Percentiles rank a stretch among this genome's conserved stretches.
phyloP scores from a whole-genome alignment of 2,888 invertebrate genomes.

The Abscondita cerata region DNA sequence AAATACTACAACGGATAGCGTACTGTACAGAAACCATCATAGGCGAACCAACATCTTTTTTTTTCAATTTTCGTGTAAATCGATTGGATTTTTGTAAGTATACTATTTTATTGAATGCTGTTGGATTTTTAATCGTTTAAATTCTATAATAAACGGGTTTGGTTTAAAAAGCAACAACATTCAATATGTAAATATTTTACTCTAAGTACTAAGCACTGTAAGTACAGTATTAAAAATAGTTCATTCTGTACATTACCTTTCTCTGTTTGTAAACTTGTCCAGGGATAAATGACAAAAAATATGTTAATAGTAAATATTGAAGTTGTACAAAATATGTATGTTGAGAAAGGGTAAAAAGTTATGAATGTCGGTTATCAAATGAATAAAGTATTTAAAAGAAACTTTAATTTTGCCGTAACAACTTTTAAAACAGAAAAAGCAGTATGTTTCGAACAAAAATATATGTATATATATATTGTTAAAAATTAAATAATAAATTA shows the following conservation, averaged over 20 bases:
- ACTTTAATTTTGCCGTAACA: slow-evolving; percentile 23
- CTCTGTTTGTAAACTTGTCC: slow-evolving; percentile 5
- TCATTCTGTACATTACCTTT: neutral
- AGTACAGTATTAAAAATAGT: neutral
- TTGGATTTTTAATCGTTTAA: too few species aligned
- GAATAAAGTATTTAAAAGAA: slow-evolving; percentile 18
- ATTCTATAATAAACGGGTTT: too few species aligned
- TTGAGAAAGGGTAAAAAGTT: slow-evolving; percentile 20
- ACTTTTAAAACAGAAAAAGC: slow-evolving; percentile 32
- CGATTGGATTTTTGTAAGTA: too few species aligned
- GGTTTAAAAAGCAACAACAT: too few species aligned
- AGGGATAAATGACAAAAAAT: slow-evolving; percentile 14
- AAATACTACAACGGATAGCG: too few species aligned
- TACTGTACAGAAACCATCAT: too few species aligned
- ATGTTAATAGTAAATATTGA: slow-evolving; percentile 25
- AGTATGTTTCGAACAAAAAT: slow-evolving; percentile 51
- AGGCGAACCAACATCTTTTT: too few species aligned
- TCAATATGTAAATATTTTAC: too few species aligned
- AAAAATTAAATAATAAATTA: slow-evolving; percentile 46
- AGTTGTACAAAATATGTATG: slow-evolving; percentile 26
- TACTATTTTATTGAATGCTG: too few species aligned
- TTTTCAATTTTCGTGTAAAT: too few species aligned
- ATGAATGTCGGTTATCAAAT: slow-evolving; percentile 23
- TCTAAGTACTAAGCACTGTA: too few species aligned
- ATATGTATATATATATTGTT: slow-evolving; percentile 50